Evolutionary conservation across 2,113 vertebrate genomes (phyloP).

Genomic region (Cariama cristata): DNA sequence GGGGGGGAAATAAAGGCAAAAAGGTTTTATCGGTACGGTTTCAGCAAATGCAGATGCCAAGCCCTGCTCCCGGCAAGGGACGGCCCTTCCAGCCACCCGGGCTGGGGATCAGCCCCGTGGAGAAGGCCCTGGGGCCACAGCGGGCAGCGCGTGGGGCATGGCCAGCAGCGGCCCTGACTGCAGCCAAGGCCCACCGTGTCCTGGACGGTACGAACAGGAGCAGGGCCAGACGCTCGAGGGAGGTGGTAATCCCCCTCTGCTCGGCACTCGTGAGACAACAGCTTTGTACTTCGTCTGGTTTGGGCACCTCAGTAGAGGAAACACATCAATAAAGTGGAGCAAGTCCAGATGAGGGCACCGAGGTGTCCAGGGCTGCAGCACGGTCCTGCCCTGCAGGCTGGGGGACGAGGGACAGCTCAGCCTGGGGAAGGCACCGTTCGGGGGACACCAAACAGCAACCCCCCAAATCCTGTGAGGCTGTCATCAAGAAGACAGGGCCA

Average conservation of each 20-base stretch:
- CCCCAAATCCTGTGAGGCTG: neutral
- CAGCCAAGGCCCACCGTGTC: rapidly evolving
- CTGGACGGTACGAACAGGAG: rapidly evolving
- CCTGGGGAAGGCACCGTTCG: rapidly evolving
- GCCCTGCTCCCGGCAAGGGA: neutral
- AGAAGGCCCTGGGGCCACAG: rapidly evolving
- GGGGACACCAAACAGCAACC: too few relatives aligned
- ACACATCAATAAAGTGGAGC: neutral
- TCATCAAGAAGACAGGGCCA: rapidly evolving
- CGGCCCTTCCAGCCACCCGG: neutral
- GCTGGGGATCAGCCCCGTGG: too few relatives aligned
- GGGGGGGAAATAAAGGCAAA: rapidly evolving
- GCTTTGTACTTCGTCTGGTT: neutral
- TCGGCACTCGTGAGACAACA: neutral
- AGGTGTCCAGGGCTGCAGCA: neutral
- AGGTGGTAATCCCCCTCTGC: neutral
- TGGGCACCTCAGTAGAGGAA: neutral
- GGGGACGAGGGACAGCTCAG: neutral
- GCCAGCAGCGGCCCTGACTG: neutral
- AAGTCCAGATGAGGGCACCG: neutral
- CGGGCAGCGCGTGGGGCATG: neutral
- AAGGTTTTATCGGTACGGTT: rapidly evolving
- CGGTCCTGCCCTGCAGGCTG: neutral
- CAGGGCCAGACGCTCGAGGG: rapidly evolving
- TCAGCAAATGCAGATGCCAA: rapidly evolving